Evolutionary conservation across 2,888 invertebrate genomes (phyloP).

Genomic region (Drosophila antonietae): DNA sequence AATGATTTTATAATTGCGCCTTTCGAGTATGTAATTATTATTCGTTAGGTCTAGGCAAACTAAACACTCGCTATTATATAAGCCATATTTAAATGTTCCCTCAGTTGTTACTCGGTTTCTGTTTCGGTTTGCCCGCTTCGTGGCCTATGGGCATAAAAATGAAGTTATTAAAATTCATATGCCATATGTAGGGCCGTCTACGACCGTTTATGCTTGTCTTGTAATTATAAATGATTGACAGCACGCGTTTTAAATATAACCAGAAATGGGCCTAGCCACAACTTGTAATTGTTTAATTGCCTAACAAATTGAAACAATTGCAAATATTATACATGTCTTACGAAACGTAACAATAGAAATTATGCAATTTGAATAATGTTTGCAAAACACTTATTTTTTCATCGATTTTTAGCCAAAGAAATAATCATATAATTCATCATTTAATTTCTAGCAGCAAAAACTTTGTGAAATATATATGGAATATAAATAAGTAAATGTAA

Average conservation of each 20-base stretch:
- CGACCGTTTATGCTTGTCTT: conserved; percentile 13
- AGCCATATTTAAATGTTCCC: conserved; percentile 66
- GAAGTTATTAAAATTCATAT: conserved; percentile 65
- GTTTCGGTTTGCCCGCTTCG: conserved; percentile 21
- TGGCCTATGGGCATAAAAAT: conserved; percentile 71
- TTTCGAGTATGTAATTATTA: conserved; percentile 68
- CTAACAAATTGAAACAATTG: conserved; percentile 23
- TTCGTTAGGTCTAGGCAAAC: conserved; percentile 61
- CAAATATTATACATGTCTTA: conserved; percentile 2
- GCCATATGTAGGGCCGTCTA: conserved; percentile 27
- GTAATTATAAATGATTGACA: conserved; percentile 68
- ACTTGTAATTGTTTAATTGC: conserved; percentile 37
- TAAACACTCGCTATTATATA: conserved; percentile 59
- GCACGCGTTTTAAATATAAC: conserved; percentile 31
- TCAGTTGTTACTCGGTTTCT: conserved; percentile 6
- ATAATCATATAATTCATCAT: not conserved
- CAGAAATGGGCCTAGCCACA: conserved; percentile 19
- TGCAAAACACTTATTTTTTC: not conserved
- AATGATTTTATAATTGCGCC: conserved; percentile 76
- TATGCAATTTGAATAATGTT: not conserved
- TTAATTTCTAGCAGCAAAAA: not conserved
- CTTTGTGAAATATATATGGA: no score
- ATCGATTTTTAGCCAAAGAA: not conserved
- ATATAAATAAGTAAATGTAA: no score
- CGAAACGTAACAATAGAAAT: not conserved